Percentiles rank a stretch among this genome's conserved stretches.
phyloP scores from a whole-genome alignment of 2,797 vertebrate species.

The Sylvia borin region DNA sequence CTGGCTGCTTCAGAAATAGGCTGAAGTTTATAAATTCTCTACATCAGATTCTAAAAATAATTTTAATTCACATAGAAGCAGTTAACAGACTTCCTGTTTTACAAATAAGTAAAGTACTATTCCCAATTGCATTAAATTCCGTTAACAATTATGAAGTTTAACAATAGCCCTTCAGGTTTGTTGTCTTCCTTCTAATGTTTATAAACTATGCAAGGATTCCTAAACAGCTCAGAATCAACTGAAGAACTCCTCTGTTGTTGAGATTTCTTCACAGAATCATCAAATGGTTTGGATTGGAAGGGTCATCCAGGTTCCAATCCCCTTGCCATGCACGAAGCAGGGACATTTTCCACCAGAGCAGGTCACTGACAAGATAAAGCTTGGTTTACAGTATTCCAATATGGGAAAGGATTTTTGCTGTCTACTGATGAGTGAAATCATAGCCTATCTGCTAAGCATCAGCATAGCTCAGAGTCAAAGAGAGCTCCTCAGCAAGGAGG shows the following conservation, averaged over 20 bases:
- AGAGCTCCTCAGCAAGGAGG: accelerated
- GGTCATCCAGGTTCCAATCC: not conserved
- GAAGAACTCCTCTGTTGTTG: not conserved
- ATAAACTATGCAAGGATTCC: not conserved
- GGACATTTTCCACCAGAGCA: not conserved
- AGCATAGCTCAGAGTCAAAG: not conserved
- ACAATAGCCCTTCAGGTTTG: not conserved
- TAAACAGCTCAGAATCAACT: not conserved
- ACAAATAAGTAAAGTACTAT: not conserved
- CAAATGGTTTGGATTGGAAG: not conserved
- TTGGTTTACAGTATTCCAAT: not conserved
- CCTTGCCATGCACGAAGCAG: not conserved
- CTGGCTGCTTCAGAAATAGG: not conserved
- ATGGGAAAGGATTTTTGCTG: not conserved
- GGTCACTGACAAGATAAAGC: not conserved
- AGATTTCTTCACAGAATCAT: not conserved
- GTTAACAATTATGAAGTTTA: not conserved
- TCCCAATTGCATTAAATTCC: not conserved
- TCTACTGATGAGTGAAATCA: not conserved
- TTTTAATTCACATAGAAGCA: constrained; percentile 1
- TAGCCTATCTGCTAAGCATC: not conserved
- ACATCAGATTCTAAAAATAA: constrained; percentile 37
- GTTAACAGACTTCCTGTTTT: constrained; percentile 36
- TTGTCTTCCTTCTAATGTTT: not conserved
- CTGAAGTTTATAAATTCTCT: not conserved